A percentile compares a stretch with the other conserved stretches of the same genome.
phyloP scores from a whole-genome alignment of 2,113 vertebrate genomes.

The Serinus canaria region DNA sequence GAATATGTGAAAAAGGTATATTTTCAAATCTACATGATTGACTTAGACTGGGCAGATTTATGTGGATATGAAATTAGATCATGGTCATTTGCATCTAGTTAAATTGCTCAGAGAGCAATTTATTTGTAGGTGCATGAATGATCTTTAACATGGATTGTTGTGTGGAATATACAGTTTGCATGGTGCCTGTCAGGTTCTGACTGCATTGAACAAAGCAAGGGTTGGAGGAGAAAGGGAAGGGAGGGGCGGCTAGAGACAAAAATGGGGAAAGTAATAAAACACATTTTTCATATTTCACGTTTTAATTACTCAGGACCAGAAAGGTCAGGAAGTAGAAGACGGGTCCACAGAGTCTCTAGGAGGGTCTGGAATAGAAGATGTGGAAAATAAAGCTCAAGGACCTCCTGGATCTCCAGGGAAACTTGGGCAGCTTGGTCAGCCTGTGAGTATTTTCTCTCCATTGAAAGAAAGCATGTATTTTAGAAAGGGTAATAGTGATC shows the following conservation, averaged over 20 bases:
- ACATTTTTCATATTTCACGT: background rate
- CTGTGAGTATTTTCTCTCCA: constrained; percentile 68
- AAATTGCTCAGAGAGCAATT: background rate
- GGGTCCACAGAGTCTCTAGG: constrained; percentile 68
- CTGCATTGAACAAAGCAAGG: background rate
- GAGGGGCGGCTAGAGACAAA: background rate
- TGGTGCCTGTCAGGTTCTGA: background rate
- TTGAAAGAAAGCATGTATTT: background rate
- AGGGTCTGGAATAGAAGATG: constrained; percentile 54
- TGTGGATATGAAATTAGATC: background rate
- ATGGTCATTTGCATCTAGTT: background rate
- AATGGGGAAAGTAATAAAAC: background rate
- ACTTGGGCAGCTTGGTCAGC: constrained; percentile 67
- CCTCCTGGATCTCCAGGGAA: constrained; percentile 26
- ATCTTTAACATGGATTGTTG: background rate
- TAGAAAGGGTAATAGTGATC: background rate
- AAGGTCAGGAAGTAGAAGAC: constrained; percentile 71
- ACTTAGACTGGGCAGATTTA: background rate
- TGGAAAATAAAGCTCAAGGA: constrained; percentile 68
- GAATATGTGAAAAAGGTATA: background rate
- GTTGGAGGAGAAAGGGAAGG: background rate
- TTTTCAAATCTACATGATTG: background rate
- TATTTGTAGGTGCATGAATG: background rate
- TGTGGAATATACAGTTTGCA: background rate
- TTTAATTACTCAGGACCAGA: constrained; percentile 19